Percentiles rank a stretch among this genome's conserved stretches.
Evolutionary conservation across 2,888 invertebrate genomes (phyloP).

Genomic region (Venusia cambrica): DNA sequence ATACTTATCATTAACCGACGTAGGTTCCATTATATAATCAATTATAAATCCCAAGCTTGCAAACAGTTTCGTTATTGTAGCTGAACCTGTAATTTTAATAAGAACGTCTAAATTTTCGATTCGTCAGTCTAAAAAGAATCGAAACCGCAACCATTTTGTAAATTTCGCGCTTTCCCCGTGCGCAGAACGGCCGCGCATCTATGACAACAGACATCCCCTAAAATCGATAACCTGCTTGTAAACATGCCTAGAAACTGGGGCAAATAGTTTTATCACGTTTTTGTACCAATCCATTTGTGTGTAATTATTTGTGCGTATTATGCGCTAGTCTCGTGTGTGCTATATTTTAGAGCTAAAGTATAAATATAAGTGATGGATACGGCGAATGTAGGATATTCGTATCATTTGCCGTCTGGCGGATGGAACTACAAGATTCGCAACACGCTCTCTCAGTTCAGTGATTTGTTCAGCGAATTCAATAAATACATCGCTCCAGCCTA

Average conservation of each 20-base stretch:
- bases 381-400: constrained; percentile 89
- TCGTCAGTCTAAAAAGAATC: too few species aligned
- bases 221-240: constrained; percentile 57
- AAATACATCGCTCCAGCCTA: constrained; percentile 97
- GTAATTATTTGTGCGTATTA: constrained; percentile 47
- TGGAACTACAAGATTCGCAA: constrained; percentile 89
- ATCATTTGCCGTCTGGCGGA: constrained; percentile 90
- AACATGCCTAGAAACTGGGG: constrained; percentile 65
- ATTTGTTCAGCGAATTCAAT: constrained; percentile 97
- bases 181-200: constrained; percentile 20
- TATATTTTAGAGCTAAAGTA: constrained; percentile 13
- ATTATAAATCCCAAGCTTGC: too few species aligned
- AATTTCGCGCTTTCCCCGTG: constrained; percentile 14
- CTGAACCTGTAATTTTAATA: too few species aligned
- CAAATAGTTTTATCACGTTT: constrained; percentile 46
- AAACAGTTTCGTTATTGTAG: too few species aligned
- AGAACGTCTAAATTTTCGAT: too few species aligned
- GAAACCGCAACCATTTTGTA: too few species aligned
- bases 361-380: constrained; percentile 66
- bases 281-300: constrained; percentile 44
- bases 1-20: too few species aligned
- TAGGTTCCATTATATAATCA: too few species aligned
- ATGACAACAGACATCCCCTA: constrained; percentile 22
- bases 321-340: constrained; percentile 11
- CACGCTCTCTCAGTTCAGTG: constrained; percentile 92